A percentile compares a stretch with the other conserved stretches of the same genome.
Conservation (phyloP, 2,888 invertebrate species). For the Leptura quadrifasciata region DNA sequence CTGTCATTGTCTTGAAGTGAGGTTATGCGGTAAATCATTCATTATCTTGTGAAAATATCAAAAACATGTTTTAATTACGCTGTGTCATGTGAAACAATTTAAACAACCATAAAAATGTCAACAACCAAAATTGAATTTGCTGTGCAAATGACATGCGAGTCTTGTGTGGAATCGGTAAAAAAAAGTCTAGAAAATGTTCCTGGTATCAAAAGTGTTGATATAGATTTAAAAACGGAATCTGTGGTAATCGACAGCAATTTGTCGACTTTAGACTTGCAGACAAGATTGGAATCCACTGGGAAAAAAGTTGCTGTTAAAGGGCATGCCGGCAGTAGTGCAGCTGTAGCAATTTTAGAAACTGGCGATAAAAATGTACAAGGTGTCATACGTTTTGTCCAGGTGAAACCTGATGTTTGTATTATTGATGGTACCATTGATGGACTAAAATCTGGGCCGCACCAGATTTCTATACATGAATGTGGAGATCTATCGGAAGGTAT, state of each 20-base stretch:
- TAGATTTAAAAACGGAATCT: constrained; percentile 79
- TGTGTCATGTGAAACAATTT: constrained; percentile 35
- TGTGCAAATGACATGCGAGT: constrained; percentile 79
- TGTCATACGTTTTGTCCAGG: constrained; percentile 86
- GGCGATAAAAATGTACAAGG: constrained; percentile 77
- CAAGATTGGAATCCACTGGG: constrained; percentile 78
- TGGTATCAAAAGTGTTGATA: constrained; percentile 75
- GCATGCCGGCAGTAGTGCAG: constrained; percentile 81
- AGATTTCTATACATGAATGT: constrained; percentile 81
- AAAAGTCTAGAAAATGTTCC: constrained; percentile 71
- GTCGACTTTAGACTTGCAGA: constrained; percentile 77
- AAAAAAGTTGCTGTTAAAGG: constrained; percentile 86
- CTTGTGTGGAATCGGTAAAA: constrained; percentile 75
- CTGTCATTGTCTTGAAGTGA: background rate
- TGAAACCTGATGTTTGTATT: constrained; percentile 77
- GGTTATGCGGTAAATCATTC: background rate
- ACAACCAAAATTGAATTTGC: constrained; percentile 79
- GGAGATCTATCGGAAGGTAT: constrained; percentile 82
- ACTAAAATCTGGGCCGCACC: constrained; percentile 79
- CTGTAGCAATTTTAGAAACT: constrained; percentile 85
- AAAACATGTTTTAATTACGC: constrained; percentile 19
- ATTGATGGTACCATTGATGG: constrained; percentile 92
- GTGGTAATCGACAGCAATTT: constrained; percentile 82
- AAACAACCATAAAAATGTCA: constrained; percentile 62
- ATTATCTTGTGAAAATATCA: background rate